A percentile compares a stretch with the other conserved stretches of the same genome.
Conservation (phyloP, 2,113 vertebrate species). For the Scomber japonicus region DNA sequence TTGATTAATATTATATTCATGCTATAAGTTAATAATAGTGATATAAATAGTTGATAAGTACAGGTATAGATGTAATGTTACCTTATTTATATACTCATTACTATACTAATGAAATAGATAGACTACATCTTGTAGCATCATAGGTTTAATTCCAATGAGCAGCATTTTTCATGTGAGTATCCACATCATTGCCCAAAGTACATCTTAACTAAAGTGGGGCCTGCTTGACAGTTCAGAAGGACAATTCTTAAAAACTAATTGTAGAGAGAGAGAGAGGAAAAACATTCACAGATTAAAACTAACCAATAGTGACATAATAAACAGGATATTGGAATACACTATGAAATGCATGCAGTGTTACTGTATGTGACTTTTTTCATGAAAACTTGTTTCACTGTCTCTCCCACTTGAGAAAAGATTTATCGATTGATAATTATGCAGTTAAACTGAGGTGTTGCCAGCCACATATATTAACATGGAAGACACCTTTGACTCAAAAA, state of each 20-base stretch:
- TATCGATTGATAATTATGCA: slow-evolving; percentile 12
- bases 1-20: too few relatives aligned
- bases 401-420: background rate
- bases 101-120: too few relatives aligned
- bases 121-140: too few relatives aligned
- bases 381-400: background rate
- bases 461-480: slow-evolving; percentile 27
- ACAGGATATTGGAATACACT: background rate
- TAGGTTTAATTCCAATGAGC: background rate
- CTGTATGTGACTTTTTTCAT: background rate
- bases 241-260: background rate
- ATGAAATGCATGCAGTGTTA: background rate
- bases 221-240: too few relatives aligned
- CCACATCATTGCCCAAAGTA: background rate
- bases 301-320: background rate
- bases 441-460: slow-evolving; percentile 19
- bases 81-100: too few relatives aligned
- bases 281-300: too few relatives aligned
- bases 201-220: background rate
- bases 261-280: background rate
- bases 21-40: too few relatives aligned
- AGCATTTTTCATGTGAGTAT: background rate
- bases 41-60: too few relatives aligned
- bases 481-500: slow-evolving; percentile 15
- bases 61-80: too few relatives aligned